Base-by-base conservation (phyloP, 2,113 vertebrate species). In the Coptodon rendalli region DNA sequence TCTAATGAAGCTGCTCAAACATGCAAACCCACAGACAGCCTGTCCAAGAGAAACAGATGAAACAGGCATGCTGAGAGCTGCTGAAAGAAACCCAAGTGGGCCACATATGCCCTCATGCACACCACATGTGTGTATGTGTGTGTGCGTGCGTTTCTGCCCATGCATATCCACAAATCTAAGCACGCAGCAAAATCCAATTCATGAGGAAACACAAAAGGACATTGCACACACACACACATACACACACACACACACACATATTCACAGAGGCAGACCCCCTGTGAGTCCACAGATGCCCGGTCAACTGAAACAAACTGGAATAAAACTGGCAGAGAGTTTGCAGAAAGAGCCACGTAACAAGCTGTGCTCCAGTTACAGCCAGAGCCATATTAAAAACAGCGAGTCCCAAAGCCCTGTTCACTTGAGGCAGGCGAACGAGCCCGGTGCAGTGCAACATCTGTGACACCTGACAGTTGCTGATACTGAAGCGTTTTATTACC, bases 401-500 rank as follows among this genome's bases (percentile, higher is more conserved):
- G 38, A 82, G 16, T 86, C 85, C 86, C 61, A 84, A 24, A 89
- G 61, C 82, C 43, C 34, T 0, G 45, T 61, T 83, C 85, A 38
- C 31, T 29, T 63, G 68, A 87, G 68, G 80, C 87, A 90, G 22
- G 56, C 24, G 11, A 86, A 45, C 48, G 54, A 88, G 73, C 83
- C 54, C 1, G 68, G 48, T 66, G 89, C 91, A 84, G 86, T 43
- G 66, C 89, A 94, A 92, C 89, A 92, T 93, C 89, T 87, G 92
- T 93, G 88, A 92, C 90, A 93, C 85, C 87, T 94, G 89, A 90
- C 84, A 90, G 89, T 84, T 92, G 57, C 78, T 59, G 54, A 56
- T 38, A 87, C 57, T 87, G 87, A 91, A 90, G 78, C 92, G 61
- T 90, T 66, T 89, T 90, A 91, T 96, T 96, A 96, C 96, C 96